A percentile compares a stretch with the other conserved stretches of the same genome.
These are phyloP conservation scores for Blastomussa wellsi DNA, from an alignment of 92 coral and sea anemone genomes.

Conservation along the genomic window DNA sequence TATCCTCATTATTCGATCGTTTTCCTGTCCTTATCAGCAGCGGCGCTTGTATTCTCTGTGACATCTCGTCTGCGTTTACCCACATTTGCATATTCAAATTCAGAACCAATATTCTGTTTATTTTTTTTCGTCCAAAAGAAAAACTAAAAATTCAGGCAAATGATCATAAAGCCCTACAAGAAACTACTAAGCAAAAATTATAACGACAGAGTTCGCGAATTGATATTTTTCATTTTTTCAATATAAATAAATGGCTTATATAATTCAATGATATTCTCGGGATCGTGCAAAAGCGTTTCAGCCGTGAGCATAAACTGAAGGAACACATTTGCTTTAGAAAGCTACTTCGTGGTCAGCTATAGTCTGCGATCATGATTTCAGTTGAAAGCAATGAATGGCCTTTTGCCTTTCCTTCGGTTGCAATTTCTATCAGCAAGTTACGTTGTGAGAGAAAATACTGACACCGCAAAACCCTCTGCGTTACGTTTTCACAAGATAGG, in stretches of 20 bases:
- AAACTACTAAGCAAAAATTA: too few species aligned
- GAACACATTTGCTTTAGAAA: background rate
- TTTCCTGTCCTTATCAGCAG: background rate
- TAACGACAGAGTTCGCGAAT: background rate
- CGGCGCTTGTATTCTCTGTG: background rate
- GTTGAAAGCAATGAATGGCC: background rate
- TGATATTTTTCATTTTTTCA: background rate
- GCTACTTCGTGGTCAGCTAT: background rate
- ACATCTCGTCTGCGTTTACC: background rate
- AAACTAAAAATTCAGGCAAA: background rate
- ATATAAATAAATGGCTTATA: background rate
- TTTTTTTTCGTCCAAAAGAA: background rate
- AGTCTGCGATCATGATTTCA: background rate
- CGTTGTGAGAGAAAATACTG: too few species aligned
- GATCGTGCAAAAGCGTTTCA: background rate
- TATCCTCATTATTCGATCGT: background rate
- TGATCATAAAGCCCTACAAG: too few species aligned
- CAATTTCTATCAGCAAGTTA: too few species aligned
- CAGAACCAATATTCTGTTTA: background rate
- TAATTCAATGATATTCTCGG: background rate
- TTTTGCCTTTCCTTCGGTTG: background rate
- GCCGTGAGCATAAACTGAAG: background rate
- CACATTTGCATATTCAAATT: constrained; percentile 11
- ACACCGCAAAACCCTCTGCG: too few species aligned
- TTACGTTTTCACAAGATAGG: too few species aligned